Percentiles rank a stretch among this genome's conserved stretches.
Evolutionary conservation across 2,113 vertebrate species (phyloP).

Genomic region (Vidua macroura): DNA sequence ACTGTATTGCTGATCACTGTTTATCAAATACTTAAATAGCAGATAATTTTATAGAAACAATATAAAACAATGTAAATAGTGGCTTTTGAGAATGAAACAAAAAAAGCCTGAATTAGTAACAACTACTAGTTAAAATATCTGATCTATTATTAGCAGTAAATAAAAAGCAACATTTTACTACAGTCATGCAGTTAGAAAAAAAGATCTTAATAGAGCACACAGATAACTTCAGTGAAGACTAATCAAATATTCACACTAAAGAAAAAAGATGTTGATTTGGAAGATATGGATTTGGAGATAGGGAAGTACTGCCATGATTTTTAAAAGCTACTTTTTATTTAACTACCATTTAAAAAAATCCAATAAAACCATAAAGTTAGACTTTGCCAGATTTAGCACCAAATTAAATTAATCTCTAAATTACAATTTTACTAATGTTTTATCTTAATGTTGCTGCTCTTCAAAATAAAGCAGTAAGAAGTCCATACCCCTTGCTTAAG

Average conservation of each 20-base stretch:
- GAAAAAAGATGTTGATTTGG: neutral
- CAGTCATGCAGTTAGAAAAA: neutral
- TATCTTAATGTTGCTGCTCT: neutral
- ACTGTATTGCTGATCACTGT: rapidly evolving
- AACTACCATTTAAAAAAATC: neutral
- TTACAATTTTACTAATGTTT: neutral
- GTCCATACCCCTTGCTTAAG: neutral
- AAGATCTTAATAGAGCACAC: neutral
- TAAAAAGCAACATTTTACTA: neutral
- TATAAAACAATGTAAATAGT: neutral
- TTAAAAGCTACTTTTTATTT: neutral
- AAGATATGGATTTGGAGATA: neutral
- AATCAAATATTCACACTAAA: neutral
- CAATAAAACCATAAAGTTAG: neutral
- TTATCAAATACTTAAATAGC: neutral
- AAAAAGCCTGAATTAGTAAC: neutral
- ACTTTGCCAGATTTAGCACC: neutral
- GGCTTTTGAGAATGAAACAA: neutral
- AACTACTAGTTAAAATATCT: neutral
- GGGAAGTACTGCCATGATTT: neutral
- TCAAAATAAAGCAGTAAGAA: neutral
- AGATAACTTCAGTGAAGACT: neutral
- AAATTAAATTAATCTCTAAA: neutral
- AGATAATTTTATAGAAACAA: neutral
- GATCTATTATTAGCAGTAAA: neutral